Evolutionary conservation across 2,888 invertebrate genomes (phyloP).

Genomic region (Gibbula magus): DNA sequence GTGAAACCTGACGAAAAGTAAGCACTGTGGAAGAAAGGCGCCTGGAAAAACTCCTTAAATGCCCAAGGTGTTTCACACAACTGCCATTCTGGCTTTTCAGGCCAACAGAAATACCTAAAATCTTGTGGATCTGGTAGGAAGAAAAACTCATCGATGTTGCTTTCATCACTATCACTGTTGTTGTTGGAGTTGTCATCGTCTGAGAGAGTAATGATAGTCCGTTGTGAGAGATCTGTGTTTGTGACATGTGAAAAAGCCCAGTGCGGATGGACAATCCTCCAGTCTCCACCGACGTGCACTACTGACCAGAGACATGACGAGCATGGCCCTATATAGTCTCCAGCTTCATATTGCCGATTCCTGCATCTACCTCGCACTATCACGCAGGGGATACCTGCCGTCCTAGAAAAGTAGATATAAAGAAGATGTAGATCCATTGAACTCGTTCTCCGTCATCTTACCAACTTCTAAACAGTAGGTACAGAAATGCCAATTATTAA

Average conservation of each 20-base stretch:
- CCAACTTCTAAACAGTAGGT: no score
- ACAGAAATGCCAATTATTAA: no score
- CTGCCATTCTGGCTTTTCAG: neutral
- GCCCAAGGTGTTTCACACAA: neutral
- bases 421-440: no score
- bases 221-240: neutral
- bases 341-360: slow-evolving; percentile 57
- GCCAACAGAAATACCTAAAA: neutral
- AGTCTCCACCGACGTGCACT: slow-evolving; percentile 55
- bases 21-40: neutral
- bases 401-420: slow-evolving; percentile 40
- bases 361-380: slow-evolving; percentile 57
- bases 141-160: slow-evolving; percentile 40
- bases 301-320: slow-evolving; percentile 59
- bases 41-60: neutral
- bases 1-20: neutral
- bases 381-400: slow-evolving; percentile 55
- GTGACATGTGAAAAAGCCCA: slow-evolving; percentile 57
- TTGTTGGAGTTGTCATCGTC: neutral
- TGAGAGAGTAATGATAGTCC: neutral
- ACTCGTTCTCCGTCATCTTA: no score
- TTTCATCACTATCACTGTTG: neutral
- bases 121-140: neutral
- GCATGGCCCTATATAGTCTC: slow-evolving; percentile 40
- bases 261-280: slow-evolving; percentile 62